These are phyloP conservation scores for Apolygus lucorum DNA, from an alignment of 1,140 invertebrate genomes.

Conservation along the genomic window DNA sequence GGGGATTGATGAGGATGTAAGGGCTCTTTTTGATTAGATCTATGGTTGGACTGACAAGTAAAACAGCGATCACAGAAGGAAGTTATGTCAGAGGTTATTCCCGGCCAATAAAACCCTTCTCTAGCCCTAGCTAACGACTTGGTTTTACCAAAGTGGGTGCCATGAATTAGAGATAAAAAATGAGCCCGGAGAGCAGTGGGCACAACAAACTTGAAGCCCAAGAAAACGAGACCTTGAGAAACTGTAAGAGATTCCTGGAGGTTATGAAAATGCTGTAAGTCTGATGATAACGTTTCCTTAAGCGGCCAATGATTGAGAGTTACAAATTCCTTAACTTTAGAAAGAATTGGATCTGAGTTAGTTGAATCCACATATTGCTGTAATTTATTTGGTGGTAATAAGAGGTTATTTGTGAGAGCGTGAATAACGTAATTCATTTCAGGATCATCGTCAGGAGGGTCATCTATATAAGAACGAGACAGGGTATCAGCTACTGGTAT, in stretches of 20 bases:
- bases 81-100: conserved; percentile 35
- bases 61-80: conserved; percentile 32
- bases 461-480: conserved; percentile 25
- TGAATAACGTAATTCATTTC: conserved; percentile 22
- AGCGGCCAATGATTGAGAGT: too few relatives aligned
- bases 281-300: too few relatives aligned
- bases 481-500: conserved; percentile 30
- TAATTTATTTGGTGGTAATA: conserved; percentile 18
- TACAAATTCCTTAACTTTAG: conserved; percentile 6
- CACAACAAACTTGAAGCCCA: conserved; percentile 36
- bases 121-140: conserved; percentile 32
- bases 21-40: too few relatives aligned
- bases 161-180: conserved; percentile 31
- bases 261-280: too few relatives aligned
- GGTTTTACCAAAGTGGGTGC: conserved; percentile 33
- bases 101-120: conserved; percentile 32
- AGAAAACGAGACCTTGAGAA: conserved; percentile 35
- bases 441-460: conserved; percentile 18
- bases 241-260: too few relatives aligned
- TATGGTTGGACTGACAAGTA: conserved; percentile 1
- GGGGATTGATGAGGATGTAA: neutral
- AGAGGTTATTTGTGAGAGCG: conserved; percentile 19
- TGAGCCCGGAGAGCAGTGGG: too few relatives aligned
- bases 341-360: conserved; percentile 18
- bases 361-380: conserved; percentile 14